These are phyloP conservation scores for Nasonia longicornis DNA, from an alignment of 1,140 invertebrate genomes.

Conservation along the genomic window DNA sequence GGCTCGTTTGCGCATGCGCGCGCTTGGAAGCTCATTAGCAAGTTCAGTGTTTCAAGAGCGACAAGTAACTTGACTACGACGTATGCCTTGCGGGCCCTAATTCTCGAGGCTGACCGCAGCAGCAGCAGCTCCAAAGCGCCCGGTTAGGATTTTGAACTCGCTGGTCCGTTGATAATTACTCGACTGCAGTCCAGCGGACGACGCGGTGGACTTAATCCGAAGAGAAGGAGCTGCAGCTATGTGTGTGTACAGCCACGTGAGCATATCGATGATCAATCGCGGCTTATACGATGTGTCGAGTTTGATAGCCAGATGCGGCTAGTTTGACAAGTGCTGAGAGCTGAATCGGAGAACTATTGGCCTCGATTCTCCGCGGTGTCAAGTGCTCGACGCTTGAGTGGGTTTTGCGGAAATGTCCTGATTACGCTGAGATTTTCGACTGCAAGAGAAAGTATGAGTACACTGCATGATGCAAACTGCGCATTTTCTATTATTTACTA, in stretches of 20 bases:
- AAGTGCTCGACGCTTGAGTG: too few species aligned
- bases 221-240: not conserved
- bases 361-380: too few species aligned
- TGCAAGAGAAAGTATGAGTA: too few species aligned
- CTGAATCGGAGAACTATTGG: not conserved
- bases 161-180: not conserved
- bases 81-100: too few species aligned
- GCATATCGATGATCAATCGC: not conserved
- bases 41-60: not conserved
- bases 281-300: not conserved
- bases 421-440: too few species aligned
- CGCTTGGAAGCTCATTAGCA: not conserved
- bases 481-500: too few species aligned
- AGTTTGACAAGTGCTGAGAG: not conserved
- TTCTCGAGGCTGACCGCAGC: not conserved
- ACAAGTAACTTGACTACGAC: not conserved
- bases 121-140: not conserved
- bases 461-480: too few species aligned
- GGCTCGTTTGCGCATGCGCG: not conserved
- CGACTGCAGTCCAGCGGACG: too few species aligned
- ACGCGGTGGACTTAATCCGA: not conserved
- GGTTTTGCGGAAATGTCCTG: too few species aligned
- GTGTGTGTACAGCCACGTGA: too few species aligned
- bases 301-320: not conserved
- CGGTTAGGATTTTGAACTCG: not conserved